phyloP scores from a whole-genome alignment of 1,140 invertebrate species.

The Cotesia vestalis region DNA sequence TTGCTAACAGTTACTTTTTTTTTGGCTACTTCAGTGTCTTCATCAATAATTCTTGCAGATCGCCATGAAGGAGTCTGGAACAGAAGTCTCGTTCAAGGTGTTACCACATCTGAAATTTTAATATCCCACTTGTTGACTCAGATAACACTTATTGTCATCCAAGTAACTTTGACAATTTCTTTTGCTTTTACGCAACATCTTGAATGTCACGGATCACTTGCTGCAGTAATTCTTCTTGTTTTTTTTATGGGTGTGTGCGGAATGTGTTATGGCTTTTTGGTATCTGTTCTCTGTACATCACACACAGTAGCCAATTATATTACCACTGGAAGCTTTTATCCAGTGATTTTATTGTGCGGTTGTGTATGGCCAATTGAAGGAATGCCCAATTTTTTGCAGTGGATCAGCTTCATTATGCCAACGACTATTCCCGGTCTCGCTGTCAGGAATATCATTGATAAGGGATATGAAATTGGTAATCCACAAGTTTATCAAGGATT shows the following conservation, averaged over 20 bases:
- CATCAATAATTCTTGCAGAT: constrained; percentile 83
- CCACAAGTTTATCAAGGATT: constrained; percentile 70
- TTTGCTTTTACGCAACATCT: constrained; percentile 72
- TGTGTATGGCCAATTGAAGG: constrained; percentile 91
- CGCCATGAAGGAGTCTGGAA: constrained; percentile 82
- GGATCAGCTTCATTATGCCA: constrained; percentile 70
- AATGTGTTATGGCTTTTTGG: constrained; percentile 80
- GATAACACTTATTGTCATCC: constrained; percentile 75
- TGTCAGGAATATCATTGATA: constrained; percentile 72
- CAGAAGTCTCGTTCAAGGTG: constrained; percentile 77
- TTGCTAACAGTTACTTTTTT: constrained; percentile 59
- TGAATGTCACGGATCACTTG: constrained; percentile 70
- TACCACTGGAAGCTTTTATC: constrained; percentile 86
- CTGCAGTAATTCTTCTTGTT: constrained; percentile 66
- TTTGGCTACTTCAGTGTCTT: constrained; percentile 80
- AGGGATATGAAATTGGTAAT: constrained; percentile 68
- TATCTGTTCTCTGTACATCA: constrained; percentile 80
- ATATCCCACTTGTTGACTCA: constrained; percentile 82
- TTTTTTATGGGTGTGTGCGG: constrained; percentile 74
- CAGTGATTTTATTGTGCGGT: constrained; percentile 83
- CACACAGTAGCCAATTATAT: constrained; percentile 85
- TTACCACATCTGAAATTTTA: constrained; percentile 74
- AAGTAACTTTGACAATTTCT: constrained; percentile 70
- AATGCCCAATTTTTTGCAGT: constrained; percentile 70
- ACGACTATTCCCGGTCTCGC: constrained; percentile 75